Conservation (phyloP, 2,113 vertebrate genomes). For the Carassius auratus region DNA sequence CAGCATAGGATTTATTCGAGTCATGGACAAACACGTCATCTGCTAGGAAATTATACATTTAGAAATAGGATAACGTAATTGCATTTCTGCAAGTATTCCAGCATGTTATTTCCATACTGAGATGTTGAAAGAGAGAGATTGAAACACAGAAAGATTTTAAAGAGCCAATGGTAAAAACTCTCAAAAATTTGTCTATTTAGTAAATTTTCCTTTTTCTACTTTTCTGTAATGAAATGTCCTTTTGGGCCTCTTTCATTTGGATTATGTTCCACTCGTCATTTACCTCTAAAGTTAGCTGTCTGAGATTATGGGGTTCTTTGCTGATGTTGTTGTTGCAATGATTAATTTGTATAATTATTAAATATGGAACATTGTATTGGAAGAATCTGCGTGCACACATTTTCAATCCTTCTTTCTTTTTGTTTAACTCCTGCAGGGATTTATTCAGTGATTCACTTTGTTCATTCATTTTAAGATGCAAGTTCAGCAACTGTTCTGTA, state of each 20-base stretch:
- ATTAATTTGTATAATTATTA: neutral
- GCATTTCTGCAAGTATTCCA: neutral
- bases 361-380: neutral
- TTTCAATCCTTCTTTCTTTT: neutral
- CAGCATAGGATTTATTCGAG: neutral
- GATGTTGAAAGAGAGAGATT: neutral
- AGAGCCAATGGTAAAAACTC: neutral
- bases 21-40: neutral
- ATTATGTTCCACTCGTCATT: no score
- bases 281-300: neutral
- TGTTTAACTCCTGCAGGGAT: neutral
- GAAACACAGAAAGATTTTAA: neutral
- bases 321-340: neutral
- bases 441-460: constrained; percentile 10
- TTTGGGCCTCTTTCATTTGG: neutral
- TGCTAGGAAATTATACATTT: neutral
- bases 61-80: neutral
- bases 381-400: neutral
- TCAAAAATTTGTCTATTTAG: neutral
- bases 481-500: neutral
- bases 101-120: neutral
- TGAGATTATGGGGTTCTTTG: neutral
- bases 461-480: neutral
- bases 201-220: neutral
- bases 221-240: no score